Percentiles rank a stretch among this genome's conserved stretches.
phyloP scores from a whole-genome alignment of 1,140 invertebrate species.

The Dreissena rostriformis region DNA sequence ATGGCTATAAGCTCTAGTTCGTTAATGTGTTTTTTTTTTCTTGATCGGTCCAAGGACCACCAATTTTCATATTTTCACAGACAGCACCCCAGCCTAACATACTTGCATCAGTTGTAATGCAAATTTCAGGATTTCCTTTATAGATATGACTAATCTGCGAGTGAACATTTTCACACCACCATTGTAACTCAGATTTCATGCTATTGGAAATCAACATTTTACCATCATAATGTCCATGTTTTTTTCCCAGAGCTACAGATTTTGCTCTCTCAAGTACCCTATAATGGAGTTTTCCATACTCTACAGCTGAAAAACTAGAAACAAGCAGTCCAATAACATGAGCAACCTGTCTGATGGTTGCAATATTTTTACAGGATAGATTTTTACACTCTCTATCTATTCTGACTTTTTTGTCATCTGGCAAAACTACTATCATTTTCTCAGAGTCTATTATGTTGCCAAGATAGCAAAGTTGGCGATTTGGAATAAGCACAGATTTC shows the following conservation, averaged over 20 bases:
- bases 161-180: too few species aligned
- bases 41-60: too few species aligned
- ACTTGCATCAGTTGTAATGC: too few species aligned
- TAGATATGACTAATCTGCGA: too few species aligned
- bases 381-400: constrained; percentile 25
- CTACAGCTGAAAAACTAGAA: constrained; percentile 33
- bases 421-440: constrained; percentile 44
- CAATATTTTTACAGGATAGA: not conserved
- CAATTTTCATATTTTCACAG: too few species aligned
- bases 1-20: too few species aligned
- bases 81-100: too few species aligned
- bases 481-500: constrained; percentile 47
- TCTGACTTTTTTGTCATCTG: constrained; percentile 7
- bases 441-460: constrained; percentile 47
- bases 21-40: too few species aligned
- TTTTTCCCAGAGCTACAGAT: constrained; percentile 6
- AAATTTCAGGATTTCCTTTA: too few species aligned
- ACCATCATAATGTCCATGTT: constrained; percentile 37
- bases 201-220: constrained; percentile 7
- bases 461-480: constrained; percentile 13
- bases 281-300: constrained; percentile 51
- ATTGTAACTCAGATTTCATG: constrained; percentile 40
- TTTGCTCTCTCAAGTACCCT: constrained; percentile 48
- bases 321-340: constrained; percentile 34
- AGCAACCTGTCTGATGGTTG: constrained; percentile 21